Percentiles rank a stretch among this genome's conserved stretches.
Evolutionary conservation across 2,113 vertebrate genomes (phyloP).

Genomic region (Stegastes partitus): DNA sequence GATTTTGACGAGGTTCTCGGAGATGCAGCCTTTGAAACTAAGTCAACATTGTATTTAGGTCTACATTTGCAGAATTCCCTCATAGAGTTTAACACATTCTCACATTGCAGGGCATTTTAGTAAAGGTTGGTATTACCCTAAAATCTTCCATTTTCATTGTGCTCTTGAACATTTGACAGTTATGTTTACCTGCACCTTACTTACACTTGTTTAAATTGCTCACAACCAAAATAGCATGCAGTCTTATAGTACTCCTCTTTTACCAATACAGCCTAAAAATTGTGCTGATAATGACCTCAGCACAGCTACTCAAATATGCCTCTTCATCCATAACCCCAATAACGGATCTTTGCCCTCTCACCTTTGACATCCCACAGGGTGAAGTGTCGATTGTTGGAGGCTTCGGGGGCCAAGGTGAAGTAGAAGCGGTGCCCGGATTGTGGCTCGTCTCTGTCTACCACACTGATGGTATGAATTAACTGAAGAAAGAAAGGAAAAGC

Average conservation of each 20-base stretch:
- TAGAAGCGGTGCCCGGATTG: slow-evolving; percentile 94
- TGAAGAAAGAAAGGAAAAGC: slow-evolving; percentile 62
- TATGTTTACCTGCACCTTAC: neutral
- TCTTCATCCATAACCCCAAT: neutral
- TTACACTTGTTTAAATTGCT: slow-evolving; percentile 1
- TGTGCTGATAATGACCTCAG: neutral
- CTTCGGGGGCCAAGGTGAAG: slow-evolving; percentile 92
- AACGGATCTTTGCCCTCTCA: slow-evolving; percentile 72
- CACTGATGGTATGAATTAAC: slow-evolving; percentile 98
- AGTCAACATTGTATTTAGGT: slow-evolving; percentile 1
- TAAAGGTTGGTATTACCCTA: neutral
- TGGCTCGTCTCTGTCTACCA: slow-evolving; percentile 95
- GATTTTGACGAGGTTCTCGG: neutral
- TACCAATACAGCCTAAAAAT: neutral
- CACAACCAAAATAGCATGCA: slow-evolving; percentile 1
- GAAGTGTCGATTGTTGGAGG: slow-evolving; percentile 91
- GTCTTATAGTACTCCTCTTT: neutral
- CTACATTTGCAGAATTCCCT: slow-evolving; percentile 1
- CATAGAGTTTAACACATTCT: slow-evolving; percentile 17
- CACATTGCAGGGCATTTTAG: neutral
- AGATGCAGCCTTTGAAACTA: slow-evolving; percentile 3
- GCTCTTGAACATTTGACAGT: neutral
- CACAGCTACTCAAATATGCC: neutral
- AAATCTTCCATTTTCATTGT: neutral
- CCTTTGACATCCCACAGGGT: slow-evolving; percentile 94